These are phyloP conservation scores for Trinorchestia longiramus DNA, from an alignment of 1,140 invertebrate genomes.

Conservation along the genomic window DNA sequence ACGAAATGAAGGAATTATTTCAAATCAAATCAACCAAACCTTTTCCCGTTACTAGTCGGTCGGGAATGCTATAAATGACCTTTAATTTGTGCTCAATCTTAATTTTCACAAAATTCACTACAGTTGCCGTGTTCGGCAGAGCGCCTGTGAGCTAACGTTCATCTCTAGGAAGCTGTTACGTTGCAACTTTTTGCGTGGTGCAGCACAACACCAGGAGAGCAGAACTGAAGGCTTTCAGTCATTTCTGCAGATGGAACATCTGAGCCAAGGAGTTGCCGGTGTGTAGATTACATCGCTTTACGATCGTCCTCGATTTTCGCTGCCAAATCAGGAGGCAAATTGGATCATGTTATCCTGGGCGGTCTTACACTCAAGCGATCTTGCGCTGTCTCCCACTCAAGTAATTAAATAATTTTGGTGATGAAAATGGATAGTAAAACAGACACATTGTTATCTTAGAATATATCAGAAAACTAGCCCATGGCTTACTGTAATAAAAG, in stretches of 20 bases:
- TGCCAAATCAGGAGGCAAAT: conserved; percentile 19
- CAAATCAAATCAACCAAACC: too few relatives aligned
- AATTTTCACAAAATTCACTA: neutral
- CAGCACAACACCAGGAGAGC: neutral
- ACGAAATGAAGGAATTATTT: too few relatives aligned
- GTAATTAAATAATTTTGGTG: neutral
- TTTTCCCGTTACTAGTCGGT: neutral
- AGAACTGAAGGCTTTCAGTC: conserved; percentile 5
- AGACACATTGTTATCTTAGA: neutral
- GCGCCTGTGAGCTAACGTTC: neutral
- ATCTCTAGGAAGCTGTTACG: neutral
- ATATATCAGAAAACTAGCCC: neutral
- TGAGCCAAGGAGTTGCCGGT: neutral
- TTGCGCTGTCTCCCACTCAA: neutral
- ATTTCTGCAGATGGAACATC: conserved; percentile 8
- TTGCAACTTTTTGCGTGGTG: neutral
- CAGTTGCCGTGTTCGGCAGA: neutral
- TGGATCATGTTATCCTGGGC: neutral
- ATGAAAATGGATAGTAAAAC: neutral
- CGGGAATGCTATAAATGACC: neutral
- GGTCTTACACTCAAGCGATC: neutral
- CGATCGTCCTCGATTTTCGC: conserved; percentile 19
- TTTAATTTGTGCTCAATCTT: neutral
- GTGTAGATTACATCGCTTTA: conserved; percentile 31
- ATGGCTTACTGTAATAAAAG: neutral